Base-by-base conservation (phyloP, 2,797 vertebrate genomes). In the Philypnodon macrostomus region DNA sequence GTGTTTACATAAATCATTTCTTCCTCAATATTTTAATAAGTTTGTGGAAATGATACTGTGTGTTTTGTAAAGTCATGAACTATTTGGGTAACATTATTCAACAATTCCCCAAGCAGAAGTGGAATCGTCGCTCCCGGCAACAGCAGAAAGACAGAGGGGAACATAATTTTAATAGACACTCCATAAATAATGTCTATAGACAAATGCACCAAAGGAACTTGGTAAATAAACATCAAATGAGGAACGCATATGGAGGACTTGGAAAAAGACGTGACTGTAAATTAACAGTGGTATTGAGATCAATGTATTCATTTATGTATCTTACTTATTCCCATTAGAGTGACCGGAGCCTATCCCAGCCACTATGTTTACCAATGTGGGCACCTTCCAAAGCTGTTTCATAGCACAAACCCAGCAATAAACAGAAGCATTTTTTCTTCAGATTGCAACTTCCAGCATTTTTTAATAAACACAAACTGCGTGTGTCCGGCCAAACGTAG, bases 401-500 rank as follows among this genome's bases (percentile, higher is more conserved):
- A 11, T 24, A 24, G 45, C 31, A 24, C 31, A 26, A 26, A 34
- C 34, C 17, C 1, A n/a, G 5, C 4, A 38, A 35, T 38, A 24
- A 8, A 37, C 14, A 7, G 24, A 2, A 38, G 17, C 17, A 13
- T 14, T 15, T 52, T 56, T 35, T 15, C 8, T 9, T 31, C 8
- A 7, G 11, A 8, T 29, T 18, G 30, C 44, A 58, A 17, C 38
- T 46, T 39, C 37, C 1, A 8, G 6, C 6, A 32, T 4, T 46
- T 59, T n/a, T 39, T 24, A 21, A 42, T 36, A 26, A 34, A 39
- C 19, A 47, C 36, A 2, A 48, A n/a, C n/a, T n/a, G n/a, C n/a
- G n/a, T 29, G 50, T 29, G 40, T 51, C 47, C 52, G 37, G 13
- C 42, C 56, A 42, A 57, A 1, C 12, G 14, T 14, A 44, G 5